phyloP scores from a whole-genome alignment of 1,140 invertebrate genomes.

The Drosophila tropicalis region DNA sequence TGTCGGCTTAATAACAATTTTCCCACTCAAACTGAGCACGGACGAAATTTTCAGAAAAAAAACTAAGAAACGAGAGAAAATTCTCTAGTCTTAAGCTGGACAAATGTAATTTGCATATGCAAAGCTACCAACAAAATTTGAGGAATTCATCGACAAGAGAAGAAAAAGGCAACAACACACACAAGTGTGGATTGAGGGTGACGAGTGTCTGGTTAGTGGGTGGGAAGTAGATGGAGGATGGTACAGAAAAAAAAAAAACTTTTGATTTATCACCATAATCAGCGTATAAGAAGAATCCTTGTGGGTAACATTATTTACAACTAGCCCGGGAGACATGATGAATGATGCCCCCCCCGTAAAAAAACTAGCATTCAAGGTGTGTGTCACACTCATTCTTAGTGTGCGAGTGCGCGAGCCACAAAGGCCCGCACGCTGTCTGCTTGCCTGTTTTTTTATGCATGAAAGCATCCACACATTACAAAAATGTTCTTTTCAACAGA shows the following conservation, averaged over 20 bases:
- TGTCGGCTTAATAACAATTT: slow-evolving; percentile 43
- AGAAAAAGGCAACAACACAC: slow-evolving; percentile 3
- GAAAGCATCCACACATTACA: background rate
- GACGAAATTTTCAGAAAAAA: background rate
- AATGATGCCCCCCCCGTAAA: slow-evolving; percentile 53
- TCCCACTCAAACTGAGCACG: background rate
- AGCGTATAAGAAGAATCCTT: slow-evolving; percentile 66
- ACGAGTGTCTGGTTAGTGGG: background rate
- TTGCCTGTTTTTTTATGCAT: background rate
- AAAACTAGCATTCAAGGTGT: slow-evolving; percentile 15
- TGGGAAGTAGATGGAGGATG: background rate
- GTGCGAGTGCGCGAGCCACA: slow-evolving; percentile 1
- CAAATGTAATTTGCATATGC: slow-evolving; percentile 43
- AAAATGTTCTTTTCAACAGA: slow-evolving; percentile 1
- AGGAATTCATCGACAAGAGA: background rate
- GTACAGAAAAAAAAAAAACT: slow-evolving; percentile 29
- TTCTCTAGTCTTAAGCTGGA: slow-evolving; percentile 24
- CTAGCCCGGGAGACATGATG: slow-evolving; percentile 67
- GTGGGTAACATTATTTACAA: slow-evolving; percentile 80
- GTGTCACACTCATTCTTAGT: background rate
- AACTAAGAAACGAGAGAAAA: background rate
- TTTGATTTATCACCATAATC: slow-evolving; percentile 81
- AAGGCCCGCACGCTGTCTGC: slow-evolving; percentile 13
- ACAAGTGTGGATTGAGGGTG: background rate
- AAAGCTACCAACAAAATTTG: slow-evolving; percentile 29